Percentiles rank a stretch among this genome's conserved stretches.
phyloP scores from a whole-genome alignment of 2,888 invertebrate genomes.

The Stenodera caucasica region DNA sequence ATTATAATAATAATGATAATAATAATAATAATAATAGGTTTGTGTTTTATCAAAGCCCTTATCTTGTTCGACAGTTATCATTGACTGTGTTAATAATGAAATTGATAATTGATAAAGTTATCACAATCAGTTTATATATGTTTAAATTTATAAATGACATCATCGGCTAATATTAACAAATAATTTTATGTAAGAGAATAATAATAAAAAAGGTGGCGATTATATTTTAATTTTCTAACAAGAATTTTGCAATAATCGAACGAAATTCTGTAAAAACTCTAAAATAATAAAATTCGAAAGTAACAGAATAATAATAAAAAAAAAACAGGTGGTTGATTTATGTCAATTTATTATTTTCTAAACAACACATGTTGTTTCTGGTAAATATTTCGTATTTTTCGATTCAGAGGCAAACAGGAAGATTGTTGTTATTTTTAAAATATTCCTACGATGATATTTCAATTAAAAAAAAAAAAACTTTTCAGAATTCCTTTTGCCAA shows the following conservation, averaged over 20 bases:
- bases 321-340: background rate
- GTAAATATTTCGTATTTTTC: no score
- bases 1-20: conserved; percentile 8
- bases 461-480: no score
- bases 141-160: conserved; percentile 40
- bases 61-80: conserved; percentile 32
- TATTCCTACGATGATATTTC: no score
- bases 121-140: conserved; percentile 31
- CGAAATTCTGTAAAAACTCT: no score
- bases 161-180: conserved; percentile 27
- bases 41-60: conserved; percentile 19
- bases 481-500: no score
- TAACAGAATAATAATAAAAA: background rate
- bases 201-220: background rate
- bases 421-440: no score
- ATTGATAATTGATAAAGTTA: conserved; percentile 41
- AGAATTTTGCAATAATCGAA: no score
- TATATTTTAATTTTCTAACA: conserved; percentile 2
- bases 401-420: no score
- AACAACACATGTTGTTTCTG: background rate
- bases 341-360: background rate
- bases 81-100: conserved; percentile 34
- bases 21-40: background rate
- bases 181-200: background rate
- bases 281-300: no score